Conservation (phyloP, 2,888 invertebrate species). For the Neoaliturus tenellus region DNA sequence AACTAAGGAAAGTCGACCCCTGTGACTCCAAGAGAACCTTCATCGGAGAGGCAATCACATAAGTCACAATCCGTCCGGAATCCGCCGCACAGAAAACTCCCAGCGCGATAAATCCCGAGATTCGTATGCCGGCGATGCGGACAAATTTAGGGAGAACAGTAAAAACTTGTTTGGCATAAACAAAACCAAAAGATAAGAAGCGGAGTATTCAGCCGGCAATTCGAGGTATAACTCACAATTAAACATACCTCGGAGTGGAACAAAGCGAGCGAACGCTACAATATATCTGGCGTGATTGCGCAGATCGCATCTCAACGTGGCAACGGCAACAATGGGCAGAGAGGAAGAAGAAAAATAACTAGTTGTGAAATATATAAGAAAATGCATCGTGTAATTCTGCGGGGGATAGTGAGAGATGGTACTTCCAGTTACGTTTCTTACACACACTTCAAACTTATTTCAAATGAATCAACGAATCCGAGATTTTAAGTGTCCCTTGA, state of each 20-base stretch:
- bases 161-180: slow-evolving; percentile 49
- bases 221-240: slow-evolving; percentile 52
- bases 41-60: background rate
- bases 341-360: background rate
- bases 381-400: background rate
- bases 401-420: background rate
- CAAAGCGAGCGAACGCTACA: slow-evolving; percentile 14
- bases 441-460: too few relatives aligned
- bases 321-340: slow-evolving; percentile 9
- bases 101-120: slow-evolving; percentile 18
- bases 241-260: slow-evolving; percentile 32
- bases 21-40: too few relatives aligned
- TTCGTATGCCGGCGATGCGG: slow-evolving; percentile 24
- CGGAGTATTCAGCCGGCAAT: slow-evolving; percentile 42
- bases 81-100: background rate
- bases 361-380: background rate
- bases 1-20: too few relatives aligned
- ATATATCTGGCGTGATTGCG: slow-evolving; percentile 39
- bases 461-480: too few relatives aligned
- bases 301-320: background rate
- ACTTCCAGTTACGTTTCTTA: too few relatives aligned
- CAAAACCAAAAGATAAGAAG: slow-evolving; percentile 50
- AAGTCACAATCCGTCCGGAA: slow-evolving; percentile 12
- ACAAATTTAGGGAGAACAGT: slow-evolving; percentile 49
- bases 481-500: too few relatives aligned